Percentiles rank a stretch among this genome's conserved stretches.
Evolutionary conservation across 2,797 vertebrate genomes (phyloP).

Genomic region (Danio aesculapii): DNA sequence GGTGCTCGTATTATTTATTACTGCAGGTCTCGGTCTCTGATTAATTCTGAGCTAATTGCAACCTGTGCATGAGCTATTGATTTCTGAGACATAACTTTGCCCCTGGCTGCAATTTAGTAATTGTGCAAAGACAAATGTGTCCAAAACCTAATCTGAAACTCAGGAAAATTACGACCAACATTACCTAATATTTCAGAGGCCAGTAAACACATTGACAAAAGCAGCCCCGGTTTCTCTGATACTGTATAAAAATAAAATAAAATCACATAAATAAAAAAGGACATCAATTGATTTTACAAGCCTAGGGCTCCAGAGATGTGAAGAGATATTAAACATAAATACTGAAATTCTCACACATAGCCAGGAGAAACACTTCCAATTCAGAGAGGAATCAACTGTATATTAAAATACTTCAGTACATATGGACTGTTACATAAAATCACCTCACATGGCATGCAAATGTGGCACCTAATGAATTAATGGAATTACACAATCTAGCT

Average conservation of each 20-base stretch:
- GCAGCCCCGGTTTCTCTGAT: constrained; percentile 56
- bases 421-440: constrained; percentile 48
- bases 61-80: constrained; percentile 70
- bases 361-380: constrained; percentile 37
- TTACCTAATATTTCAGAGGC: constrained; percentile 66
- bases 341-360: constrained; percentile 73
- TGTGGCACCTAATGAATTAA: constrained; percentile 41
- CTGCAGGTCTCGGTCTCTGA: constrained; percentile 66
- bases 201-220: constrained; percentile 71
- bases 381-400: constrained; percentile 32
- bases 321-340: constrained; percentile 82
- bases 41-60: constrained; percentile 78
- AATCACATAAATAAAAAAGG: constrained; percentile 60
- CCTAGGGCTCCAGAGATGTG: constrained; percentile 77
- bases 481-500: constrained; percentile 41
- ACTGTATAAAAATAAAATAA: constrained; percentile 42
- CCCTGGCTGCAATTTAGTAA: constrained; percentile 71
- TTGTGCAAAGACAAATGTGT: constrained; percentile 71
- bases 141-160: constrained; percentile 68
- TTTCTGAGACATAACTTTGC: constrained; percentile 67
- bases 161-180: constrained; percentile 66
- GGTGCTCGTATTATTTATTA: constrained; percentile 71
- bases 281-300: constrained; percentile 80
- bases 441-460: constrained; percentile 37
- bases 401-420: constrained; percentile 47